Percentiles rank a stretch among this genome's conserved stretches.
Conservation (phyloP, 2,888 invertebrate species). For the Polymixis lichenea region DNA sequence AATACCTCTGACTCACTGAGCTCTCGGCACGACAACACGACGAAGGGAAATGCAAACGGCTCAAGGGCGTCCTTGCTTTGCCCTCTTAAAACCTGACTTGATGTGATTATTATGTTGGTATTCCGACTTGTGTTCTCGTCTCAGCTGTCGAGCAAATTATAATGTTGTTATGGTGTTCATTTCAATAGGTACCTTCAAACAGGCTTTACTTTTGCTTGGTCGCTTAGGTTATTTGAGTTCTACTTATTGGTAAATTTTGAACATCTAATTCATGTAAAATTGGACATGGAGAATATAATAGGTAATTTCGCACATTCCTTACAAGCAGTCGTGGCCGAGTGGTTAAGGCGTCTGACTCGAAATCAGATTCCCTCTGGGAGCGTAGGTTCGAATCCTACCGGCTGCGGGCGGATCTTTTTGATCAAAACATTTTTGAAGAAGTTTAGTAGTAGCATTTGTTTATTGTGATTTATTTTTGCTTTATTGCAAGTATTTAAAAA, state of each 20-base stretch:
- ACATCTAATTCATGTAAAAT: not conserved
- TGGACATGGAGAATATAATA: not conserved
- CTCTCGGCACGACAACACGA: slow-evolving; percentile 26
- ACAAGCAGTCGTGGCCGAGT: slow-evolving; percentile 93
- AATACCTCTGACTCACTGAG: slow-evolving; percentile 50
- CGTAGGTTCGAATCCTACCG: slow-evolving; percentile 97
- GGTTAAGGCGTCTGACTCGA: slow-evolving; percentile 94
- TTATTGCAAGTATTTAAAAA: not conserved
- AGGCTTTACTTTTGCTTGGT: not conserved
- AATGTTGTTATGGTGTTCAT: not conserved
- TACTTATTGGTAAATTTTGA: not conserved
- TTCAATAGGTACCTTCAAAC: not conserved
- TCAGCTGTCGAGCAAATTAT: not conserved
- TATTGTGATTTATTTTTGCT: not conserved
- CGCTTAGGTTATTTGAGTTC: too few species aligned
- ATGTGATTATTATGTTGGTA: slow-evolving; percentile 19
- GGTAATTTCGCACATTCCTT: slow-evolving; percentile 63
- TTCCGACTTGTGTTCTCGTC: not conserved
- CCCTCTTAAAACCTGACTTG: slow-evolving; percentile 31
- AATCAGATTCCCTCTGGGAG: slow-evolving; percentile 96
- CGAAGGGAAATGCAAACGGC: slow-evolving; percentile 33
- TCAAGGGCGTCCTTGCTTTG: slow-evolving; percentile 59
- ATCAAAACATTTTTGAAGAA: not conserved
- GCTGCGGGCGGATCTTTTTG: slow-evolving; percentile 91
- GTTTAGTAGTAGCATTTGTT: not conserved